These are phyloP conservation scores for Ariopsis seemanni DNA, from an alignment of 2,113 vertebrate species.

Conservation along the genomic window DNA sequence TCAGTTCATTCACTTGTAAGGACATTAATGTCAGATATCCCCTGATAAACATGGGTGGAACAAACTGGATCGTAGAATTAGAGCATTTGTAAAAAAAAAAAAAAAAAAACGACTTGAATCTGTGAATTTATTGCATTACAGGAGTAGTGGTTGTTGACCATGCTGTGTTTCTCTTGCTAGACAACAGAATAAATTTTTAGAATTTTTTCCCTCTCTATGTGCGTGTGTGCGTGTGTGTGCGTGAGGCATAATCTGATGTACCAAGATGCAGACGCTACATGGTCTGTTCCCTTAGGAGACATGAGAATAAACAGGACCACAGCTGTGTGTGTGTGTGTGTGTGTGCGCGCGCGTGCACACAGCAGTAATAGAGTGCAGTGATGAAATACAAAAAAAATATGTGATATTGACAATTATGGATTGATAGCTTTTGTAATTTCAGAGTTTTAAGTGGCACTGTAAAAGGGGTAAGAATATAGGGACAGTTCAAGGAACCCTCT, in stretches of 20 bases:
- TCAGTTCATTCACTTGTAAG: background rate
- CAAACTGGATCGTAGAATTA: background rate
- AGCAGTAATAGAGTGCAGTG: background rate
- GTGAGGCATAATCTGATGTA: slow-evolving; percentile 37
- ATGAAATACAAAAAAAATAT: background rate
- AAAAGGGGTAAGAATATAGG: background rate
- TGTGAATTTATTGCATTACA: background rate
- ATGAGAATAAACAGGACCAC: slow-evolving; percentile 33
- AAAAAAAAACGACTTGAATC: background rate
- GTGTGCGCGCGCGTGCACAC: background rate
- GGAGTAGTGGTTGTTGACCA: background rate
- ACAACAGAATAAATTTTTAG: background rate
- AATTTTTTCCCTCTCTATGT: background rate
- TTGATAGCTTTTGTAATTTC: background rate
- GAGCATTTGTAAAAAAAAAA: background rate
- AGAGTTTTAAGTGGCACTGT: background rate
- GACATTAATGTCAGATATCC: background rate
- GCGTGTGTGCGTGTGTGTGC: background rate
- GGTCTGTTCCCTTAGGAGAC: slow-evolving; percentile 28
- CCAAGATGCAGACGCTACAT: slow-evolving; percentile 27
- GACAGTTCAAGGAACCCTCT: background rate
- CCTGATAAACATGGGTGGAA: background rate
- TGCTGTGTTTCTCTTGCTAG: background rate
- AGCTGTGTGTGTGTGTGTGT: slow-evolving; percentile 14
- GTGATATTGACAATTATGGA: background rate